Evolutionary conservation across 2,113 vertebrate species (phyloP).

Genomic region (Pangasianodon gigas): DNA sequence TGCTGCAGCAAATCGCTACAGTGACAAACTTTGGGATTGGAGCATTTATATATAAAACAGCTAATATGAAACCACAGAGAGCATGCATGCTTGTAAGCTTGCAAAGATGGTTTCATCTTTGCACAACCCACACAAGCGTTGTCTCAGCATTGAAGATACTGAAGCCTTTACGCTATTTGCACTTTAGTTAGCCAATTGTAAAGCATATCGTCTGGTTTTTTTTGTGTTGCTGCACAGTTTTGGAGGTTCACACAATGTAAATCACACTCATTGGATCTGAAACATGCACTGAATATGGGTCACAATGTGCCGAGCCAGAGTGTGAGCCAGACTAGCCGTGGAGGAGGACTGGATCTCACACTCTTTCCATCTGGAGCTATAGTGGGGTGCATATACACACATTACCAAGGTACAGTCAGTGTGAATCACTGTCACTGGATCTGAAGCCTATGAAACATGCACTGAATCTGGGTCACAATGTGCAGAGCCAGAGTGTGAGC

Average conservation of each 20-base stretch:
- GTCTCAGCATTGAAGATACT: neutral
- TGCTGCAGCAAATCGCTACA: too few relatives aligned
- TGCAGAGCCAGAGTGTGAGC: slow-evolving; percentile 40
- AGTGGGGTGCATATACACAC: neutral
- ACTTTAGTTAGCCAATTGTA: neutral
- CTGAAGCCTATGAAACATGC: neutral
- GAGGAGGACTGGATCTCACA: slow-evolving; percentile 51
- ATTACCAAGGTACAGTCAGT: neutral
- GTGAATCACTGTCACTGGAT: neutral
- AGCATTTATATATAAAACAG: too few relatives aligned
- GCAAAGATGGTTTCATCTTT: neutral
- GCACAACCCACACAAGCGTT: neutral
- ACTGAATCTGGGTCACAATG: slow-evolving; percentile 56
- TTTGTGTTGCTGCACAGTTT: neutral
- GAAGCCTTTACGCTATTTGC: neutral
- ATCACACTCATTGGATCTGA: neutral
- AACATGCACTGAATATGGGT: slow-evolving; percentile 49
- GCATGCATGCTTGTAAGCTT: too few relatives aligned
- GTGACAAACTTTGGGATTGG: too few relatives aligned
- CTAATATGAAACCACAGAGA: too few relatives aligned
- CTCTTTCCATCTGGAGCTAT: slow-evolving; percentile 57
- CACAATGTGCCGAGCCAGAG: slow-evolving; percentile 46
- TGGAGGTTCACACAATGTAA: neutral
- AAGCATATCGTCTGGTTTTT: neutral
- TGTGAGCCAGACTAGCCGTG: slow-evolving; percentile 47